Conservation (phyloP, 2,888 invertebrate genomes). For the Hyles lineata region DNA sequence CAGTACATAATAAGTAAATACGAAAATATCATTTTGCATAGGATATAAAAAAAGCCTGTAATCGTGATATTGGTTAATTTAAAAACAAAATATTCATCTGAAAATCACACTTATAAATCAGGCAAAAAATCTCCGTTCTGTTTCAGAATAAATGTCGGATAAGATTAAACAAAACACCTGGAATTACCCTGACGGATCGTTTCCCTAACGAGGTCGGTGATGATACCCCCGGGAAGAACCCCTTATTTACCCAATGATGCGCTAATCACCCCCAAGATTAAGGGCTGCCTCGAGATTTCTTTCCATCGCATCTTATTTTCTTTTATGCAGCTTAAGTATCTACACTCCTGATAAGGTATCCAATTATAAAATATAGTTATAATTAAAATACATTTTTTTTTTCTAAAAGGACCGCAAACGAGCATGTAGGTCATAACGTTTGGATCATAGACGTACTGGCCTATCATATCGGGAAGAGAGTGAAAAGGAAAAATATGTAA, state of each 20-base stretch:
- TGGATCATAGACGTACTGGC: too few species aligned
- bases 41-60: too few species aligned
- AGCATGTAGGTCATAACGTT: too few species aligned
- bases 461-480: too few species aligned
- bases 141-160: not conserved
- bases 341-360: too few species aligned
- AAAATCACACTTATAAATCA: not conserved
- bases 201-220: conserved; percentile 32
- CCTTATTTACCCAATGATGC: conserved; percentile 37
- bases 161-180: conserved; percentile 29
- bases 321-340: not conserved
- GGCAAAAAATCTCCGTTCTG: not conserved
- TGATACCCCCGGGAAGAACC: conserved; percentile 28
- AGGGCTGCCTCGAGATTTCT: conserved; percentile 32
- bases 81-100: not conserved
- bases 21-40: too few species aligned
- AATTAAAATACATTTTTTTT: too few species aligned
- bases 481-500: too few species aligned
- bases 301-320: conserved; percentile 33
- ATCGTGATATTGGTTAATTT: too few species aligned
- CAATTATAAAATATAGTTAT: too few species aligned
- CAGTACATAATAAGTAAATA: too few species aligned
- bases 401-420: too few species aligned
- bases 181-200: conserved; percentile 35
- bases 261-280: conserved; percentile 38